phyloP scores from a whole-genome alignment of 2,797 vertebrate species.

The Coilia nasus region DNA sequence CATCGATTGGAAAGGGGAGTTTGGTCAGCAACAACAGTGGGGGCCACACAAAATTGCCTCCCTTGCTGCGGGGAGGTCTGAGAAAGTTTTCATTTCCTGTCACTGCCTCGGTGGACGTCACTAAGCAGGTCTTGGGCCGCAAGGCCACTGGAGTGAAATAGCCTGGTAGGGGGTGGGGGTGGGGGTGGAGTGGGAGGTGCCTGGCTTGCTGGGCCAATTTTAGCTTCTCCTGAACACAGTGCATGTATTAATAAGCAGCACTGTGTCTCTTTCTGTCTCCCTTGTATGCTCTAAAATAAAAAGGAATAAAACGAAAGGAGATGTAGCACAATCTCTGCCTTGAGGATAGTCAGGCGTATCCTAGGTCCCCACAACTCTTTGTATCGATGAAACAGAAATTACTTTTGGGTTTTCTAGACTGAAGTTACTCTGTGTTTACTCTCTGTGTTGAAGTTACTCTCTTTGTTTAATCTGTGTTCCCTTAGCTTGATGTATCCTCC shows the following conservation, averaged over 20 bases:
- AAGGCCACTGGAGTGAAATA: background rate
- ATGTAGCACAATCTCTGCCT: background rate
- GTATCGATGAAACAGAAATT: background rate
- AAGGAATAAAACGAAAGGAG: background rate
- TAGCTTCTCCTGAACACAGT: too few relatives aligned
- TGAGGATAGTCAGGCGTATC: background rate
- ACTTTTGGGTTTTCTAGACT: background rate
- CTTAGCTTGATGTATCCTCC: too few relatives aligned
- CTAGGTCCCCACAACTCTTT: background rate
- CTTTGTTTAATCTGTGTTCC: too few relatives aligned
- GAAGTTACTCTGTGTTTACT: too few relatives aligned
- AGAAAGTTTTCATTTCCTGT: background rate
- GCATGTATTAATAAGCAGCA: too few relatives aligned
- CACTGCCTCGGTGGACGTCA: background rate
- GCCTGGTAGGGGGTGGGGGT: background rate
- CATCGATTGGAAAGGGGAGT: background rate
- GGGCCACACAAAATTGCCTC: background rate
- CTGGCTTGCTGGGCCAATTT: too few relatives aligned
- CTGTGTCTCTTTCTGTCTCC: background rate
- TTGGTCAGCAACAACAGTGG: background rate
- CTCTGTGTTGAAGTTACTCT: too few relatives aligned
- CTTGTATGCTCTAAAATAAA: background rate
- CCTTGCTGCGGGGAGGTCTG: background rate
- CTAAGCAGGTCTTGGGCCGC: background rate
- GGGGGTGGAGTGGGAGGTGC: background rate